Evolutionary conservation across 2,113 vertebrate genomes (phyloP).

Genomic region (Saccopteryx bilineata): DNA sequence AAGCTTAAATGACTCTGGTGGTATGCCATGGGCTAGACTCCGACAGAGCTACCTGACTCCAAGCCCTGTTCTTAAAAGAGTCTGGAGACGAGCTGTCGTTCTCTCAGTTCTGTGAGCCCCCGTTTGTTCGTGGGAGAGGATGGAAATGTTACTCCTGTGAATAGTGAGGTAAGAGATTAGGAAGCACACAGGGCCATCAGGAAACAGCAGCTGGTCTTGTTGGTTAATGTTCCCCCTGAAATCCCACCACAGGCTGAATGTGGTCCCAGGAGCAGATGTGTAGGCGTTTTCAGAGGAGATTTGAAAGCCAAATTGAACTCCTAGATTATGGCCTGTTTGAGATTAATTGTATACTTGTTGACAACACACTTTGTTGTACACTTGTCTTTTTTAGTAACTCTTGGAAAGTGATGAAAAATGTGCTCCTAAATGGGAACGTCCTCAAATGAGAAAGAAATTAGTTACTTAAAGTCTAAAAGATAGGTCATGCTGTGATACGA

Average conservation of each 20-base stretch:
- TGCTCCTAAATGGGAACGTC: neutral
- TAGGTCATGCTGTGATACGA: neutral
- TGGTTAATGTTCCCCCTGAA: neutral
- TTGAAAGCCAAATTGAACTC: neutral
- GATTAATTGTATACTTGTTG: neutral
- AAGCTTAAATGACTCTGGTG: neutral
- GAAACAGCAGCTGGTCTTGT: neutral
- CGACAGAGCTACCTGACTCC: neutral
- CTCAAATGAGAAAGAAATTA: neutral
- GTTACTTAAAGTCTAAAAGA: neutral
- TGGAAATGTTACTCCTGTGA: neutral
- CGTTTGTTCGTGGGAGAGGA: neutral
- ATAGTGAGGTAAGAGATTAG: neutral
- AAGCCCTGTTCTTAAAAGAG: neutral
- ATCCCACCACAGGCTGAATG: no score
- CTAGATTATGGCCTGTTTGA: neutral
- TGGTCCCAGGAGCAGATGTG: neutral
- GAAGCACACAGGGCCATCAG: neutral
- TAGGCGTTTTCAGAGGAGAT: neutral
- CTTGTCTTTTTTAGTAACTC: neutral
- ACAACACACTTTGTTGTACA: neutral
- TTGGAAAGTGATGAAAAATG: constrained; percentile 41
- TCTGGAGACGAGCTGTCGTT: neutral
- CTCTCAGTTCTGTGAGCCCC: neutral
- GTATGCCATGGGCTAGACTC: neutral